These are phyloP conservation scores for Corydoras maculifer DNA, from an alignment of 2,113 vertebrate species.

Conservation along the genomic window DNA sequence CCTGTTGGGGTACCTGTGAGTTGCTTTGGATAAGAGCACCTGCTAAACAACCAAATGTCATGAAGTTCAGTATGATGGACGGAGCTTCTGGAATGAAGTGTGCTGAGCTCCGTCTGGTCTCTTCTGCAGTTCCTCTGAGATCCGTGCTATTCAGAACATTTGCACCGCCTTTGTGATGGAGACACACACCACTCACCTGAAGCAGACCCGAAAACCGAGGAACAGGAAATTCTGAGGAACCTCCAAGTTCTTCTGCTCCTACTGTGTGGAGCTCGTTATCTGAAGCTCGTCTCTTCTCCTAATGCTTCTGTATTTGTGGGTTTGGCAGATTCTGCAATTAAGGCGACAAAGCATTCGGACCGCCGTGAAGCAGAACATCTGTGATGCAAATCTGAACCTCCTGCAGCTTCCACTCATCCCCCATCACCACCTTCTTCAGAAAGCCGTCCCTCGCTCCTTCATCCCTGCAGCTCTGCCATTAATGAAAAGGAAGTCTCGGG, in stretches of 20 bases:
- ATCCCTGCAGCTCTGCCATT: constrained; percentile 18
- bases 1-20: too few relatives aligned
- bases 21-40: too few relatives aligned
- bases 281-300: constrained; percentile 32
- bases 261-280: constrained; percentile 24
- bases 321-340: neutral
- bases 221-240: too few relatives aligned
- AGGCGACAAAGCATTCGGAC: constrained; percentile 48
- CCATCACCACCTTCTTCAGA: neutral
- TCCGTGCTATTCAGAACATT: constrained; percentile 35
- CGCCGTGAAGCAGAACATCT: constrained; percentile 60
- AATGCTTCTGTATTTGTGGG: constrained; percentile 23
- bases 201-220: constrained; percentile 19
- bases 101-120: constrained; percentile 29
- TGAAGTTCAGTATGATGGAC: too few relatives aligned
- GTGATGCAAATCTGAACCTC: constrained; percentile 45
- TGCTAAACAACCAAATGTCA: too few relatives aligned
- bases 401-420: neutral
- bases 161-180: constrained; percentile 36
- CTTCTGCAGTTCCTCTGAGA: constrained; percentile 38
- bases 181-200: constrained; percentile 49
- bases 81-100: too few relatives aligned
- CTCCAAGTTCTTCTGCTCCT: constrained; percentile 27
- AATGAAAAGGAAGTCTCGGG: constrained; percentile 10
- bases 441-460: neutral